Conservation (phyloP, 2,888 invertebrate species). For the Cataglyphis cursor region DNA sequence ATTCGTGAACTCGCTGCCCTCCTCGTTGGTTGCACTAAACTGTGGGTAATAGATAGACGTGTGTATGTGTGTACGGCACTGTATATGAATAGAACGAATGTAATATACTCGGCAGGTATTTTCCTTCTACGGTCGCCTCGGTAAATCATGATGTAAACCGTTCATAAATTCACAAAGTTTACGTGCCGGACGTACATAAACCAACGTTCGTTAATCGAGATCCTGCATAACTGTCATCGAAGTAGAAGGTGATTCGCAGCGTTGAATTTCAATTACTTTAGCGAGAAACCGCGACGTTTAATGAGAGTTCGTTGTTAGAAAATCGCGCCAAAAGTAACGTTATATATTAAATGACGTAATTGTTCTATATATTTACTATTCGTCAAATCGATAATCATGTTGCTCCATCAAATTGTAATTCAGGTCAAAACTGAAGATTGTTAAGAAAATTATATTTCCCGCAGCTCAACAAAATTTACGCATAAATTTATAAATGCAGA, state of each 20-base stretch:
- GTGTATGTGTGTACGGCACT: not conserved
- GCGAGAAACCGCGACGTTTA: slow-evolving; percentile 51
- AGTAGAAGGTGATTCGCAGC: slow-evolving; percentile 41
- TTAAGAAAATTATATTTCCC: slow-evolving; percentile 18
- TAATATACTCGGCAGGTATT: slow-evolving; percentile 57
- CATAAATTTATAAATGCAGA: not conserved
- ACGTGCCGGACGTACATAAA: slow-evolving; percentile 57
- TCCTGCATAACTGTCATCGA: slow-evolving; percentile 56
- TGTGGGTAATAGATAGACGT: slow-evolving; percentile 6
- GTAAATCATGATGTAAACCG: slow-evolving; percentile 58
- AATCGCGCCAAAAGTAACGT: slow-evolving; percentile 33
- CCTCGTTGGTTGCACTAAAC: slow-evolving; percentile 32
- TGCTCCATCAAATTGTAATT: slow-evolving; percentile 32
- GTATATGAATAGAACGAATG: slow-evolving; percentile 53
- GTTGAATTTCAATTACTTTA: slow-evolving; percentile 65
- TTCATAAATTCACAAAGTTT: slow-evolving; percentile 58
- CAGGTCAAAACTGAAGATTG: not conserved
- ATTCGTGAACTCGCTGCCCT: slow-evolving; percentile 41
- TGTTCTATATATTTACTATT: slow-evolving; percentile 21
- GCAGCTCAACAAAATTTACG: not conserved
- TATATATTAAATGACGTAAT: slow-evolving; percentile 42
- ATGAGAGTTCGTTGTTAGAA: slow-evolving; percentile 54
- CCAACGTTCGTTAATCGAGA: slow-evolving; percentile 58
- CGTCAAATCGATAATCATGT: slow-evolving; percentile 28
- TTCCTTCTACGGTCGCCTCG: slow-evolving; percentile 50